These are phyloP conservation scores for Microtus pennsylvanicus DNA, from an alignment of 2,113 vertebrate genomes.

Conservation along the genomic window DNA sequence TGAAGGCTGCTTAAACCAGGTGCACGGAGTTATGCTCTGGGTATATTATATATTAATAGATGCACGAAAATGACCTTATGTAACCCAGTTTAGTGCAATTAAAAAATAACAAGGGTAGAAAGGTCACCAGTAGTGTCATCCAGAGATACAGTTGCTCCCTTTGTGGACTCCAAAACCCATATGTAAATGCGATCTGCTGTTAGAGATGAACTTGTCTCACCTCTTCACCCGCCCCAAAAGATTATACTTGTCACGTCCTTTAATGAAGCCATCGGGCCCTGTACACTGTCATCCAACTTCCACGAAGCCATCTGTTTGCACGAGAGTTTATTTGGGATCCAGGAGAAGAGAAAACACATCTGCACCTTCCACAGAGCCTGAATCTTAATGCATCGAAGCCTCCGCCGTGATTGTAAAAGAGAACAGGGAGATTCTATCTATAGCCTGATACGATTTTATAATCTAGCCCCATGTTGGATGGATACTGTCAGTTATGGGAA, in stretches of 20 bases:
- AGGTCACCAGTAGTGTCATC: neutral
- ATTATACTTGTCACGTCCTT: slow-evolving; percentile 79
- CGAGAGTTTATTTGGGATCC: slow-evolving; percentile 65
- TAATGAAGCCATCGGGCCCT: slow-evolving; percentile 80
- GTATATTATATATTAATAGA: neutral
- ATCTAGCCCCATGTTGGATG: slow-evolving; percentile 39
- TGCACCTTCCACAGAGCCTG: slow-evolving; percentile 71
- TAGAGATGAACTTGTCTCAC: slow-evolving; percentile 78
- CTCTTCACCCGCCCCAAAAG: slow-evolving; percentile 72
- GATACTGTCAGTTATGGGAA: slow-evolving; percentile 57
- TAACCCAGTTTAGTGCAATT: neutral
- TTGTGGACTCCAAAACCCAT: slow-evolving; percentile 51
- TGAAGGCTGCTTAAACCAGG: neutral
- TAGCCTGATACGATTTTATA: slow-evolving; percentile 67
- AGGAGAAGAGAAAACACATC: slow-evolving; percentile 38
- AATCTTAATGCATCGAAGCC: slow-evolving; percentile 79
- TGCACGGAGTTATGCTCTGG: neutral
- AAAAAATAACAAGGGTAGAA: neutral
- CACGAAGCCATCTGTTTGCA: slow-evolving; percentile 76
- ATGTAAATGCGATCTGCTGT: slow-evolving; percentile 75
- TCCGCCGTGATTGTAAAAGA: slow-evolving; percentile 66
- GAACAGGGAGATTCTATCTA: slow-evolving; percentile 66
- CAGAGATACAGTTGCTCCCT: slow-evolving; percentile 43
- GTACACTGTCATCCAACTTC: slow-evolving; percentile 82
- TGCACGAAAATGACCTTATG: neutral